Conservation (phyloP, 2,888 invertebrate species). For the Sylvicola cinctus region DNA sequence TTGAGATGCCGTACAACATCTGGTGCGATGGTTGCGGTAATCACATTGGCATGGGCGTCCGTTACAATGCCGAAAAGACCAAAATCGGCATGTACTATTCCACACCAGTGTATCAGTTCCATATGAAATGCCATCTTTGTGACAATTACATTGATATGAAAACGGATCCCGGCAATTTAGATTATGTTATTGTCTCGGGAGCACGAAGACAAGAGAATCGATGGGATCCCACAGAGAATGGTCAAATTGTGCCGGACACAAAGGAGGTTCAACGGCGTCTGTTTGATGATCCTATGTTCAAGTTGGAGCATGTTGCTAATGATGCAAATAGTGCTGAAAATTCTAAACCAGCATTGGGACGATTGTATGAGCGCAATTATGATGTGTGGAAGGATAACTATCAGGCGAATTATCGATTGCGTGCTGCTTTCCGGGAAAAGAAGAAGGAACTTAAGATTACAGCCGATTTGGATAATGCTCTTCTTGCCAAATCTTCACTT, state of each 20-base stretch:
- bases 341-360: slow-evolving; percentile 50
- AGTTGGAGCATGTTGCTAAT: slow-evolving; percentile 75
- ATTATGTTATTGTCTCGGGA: slow-evolving; percentile 88
- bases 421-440: slow-evolving; percentile 70
- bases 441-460: slow-evolving; percentile 55
- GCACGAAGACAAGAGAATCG: slow-evolving; percentile 92
- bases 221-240: slow-evolving; percentile 95
- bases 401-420: slow-evolving; percentile 64
- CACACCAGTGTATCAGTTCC: slow-evolving; percentile 92
- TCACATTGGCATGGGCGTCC: slow-evolving; percentile 98
- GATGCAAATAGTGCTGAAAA: slow-evolving; percentile 51
- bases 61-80: slow-evolving; percentile 87
- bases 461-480: slow-evolving; percentile 41
- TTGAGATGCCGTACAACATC: slow-evolving; percentile 99
- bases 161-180: slow-evolving; percentile 94
- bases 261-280: slow-evolving; percentile 75
- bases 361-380: slow-evolving; percentile 58
- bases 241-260: slow-evolving; percentile 79
- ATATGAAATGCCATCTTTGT: slow-evolving; percentile 96
- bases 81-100: slow-evolving; percentile 96
- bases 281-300: slow-evolving; percentile 95
- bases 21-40: slow-evolving; percentile 98
- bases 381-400: slow-evolving; percentile 83
- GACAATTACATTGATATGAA: slow-evolving; percentile 95
- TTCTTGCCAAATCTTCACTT: slow-evolving; percentile 55